Evolutionary conservation across 2,797 vertebrate genomes (phyloP), one percentile per base, ranked within the genome.

Genomic region (Alcedo quadribrachys): DNA sequence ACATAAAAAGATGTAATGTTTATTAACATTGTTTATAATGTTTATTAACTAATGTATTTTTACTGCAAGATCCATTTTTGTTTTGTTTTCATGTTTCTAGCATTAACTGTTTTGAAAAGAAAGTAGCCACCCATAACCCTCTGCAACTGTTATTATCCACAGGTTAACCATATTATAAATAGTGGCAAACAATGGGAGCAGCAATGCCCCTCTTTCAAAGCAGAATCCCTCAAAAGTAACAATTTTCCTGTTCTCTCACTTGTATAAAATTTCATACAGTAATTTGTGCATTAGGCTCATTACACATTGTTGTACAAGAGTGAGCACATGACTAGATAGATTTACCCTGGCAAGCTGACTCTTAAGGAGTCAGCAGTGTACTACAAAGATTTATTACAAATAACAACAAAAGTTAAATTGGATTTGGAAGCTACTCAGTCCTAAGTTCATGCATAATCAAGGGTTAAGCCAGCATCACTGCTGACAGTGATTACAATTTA

Each of bases 401-500:
- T 13, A 82, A 51, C 10, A 4, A 71, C 13, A 28, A 63, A 85
- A 85, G 48, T 4, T 11, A 33, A 28, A 40, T 12, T 17, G 4
- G 2, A 33, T 55, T 70, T 50, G 48, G 65, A 80, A 51, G 48
- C 15, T 67, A 37, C 15, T 82, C 12, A 13, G 24, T 17, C 66
- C 58, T 42, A 63, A 35, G 50, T 57, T 53, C 48, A 68, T 19
- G 13, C 9, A 53, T 20, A 67, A 20, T 30, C 24, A 24, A 46
- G 40, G 37, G 15, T 68, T 45, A 88, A 43, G 17, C 27, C 53
- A 93, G 50, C 15, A 57, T 2, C 1, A 6, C 5, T 32, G 42
- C 46, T 58, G 22, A 37, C 2, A 62, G 21, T 2, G 5, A 7
- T 55, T 16, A 24, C 0, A 3, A 22, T 61, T 77, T 16, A 28